Evolutionary conservation across 2,888 invertebrate species (phyloP), one percentile per base, ranked within the genome.

Genomic region (Andrena fulva): DNA sequence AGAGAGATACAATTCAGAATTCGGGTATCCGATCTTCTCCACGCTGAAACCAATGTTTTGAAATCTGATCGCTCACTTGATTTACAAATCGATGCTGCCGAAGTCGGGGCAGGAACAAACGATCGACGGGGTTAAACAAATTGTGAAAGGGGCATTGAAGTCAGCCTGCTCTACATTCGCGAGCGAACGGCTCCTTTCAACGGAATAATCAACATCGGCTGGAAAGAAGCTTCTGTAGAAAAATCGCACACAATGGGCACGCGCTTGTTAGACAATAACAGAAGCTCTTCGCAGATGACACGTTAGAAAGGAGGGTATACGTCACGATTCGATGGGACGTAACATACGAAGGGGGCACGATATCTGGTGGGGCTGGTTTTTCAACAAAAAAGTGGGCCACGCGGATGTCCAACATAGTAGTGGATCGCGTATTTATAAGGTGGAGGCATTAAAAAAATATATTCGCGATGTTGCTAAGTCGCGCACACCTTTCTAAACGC

Each of bases 381-480:
- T 35, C 29, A 66, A 56, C 59, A 35, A 27, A 12, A 42, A 73
- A 42, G 16, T 64, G 27, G 29, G 64, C 16, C 35, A 60, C 35
- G 42, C 27, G 12, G 48, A 6, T 48, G 20, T 8, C 4, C 64
- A 20, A 27, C 8, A 7, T 50, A 80, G 31, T 24, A 24, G 48
- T 6, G 4, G n/a, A 54, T 77, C 10, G 31, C 3, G 27, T 48
- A 72, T 66, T 70, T 62, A 80, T 56, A 50, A 71, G 10, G 35
- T 67, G 33, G 33, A 33, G 35, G 12, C 20, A 72, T 68, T 42
- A 29, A 7, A 27, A 35, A 71, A 48, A 35, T 78, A 35, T 78
- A 24, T 62, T n/a, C 6, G 20, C 24, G 27, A 12, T 27, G 54
- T 50, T 56, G 72, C 63, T 56, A 80, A 72, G 71, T 50, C 77